Base-by-base conservation (phyloP, 1,140 invertebrate species). In the Heterodera carotae region DNA sequence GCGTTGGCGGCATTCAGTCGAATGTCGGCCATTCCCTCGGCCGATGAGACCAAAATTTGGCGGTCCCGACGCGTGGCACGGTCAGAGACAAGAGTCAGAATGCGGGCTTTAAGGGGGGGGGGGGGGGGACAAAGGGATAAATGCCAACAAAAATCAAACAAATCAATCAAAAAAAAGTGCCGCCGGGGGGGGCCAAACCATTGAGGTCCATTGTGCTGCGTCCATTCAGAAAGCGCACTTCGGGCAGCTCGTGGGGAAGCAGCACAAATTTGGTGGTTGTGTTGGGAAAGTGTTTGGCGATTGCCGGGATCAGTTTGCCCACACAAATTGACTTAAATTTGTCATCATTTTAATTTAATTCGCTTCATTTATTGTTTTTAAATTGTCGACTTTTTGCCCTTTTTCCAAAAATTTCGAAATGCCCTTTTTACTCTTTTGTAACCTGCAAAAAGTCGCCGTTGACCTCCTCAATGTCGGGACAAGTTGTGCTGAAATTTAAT, bases 1-100 rank as follows among this genome's bases (percentile, higher is more conserved):
- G 76, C 82, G 60, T 84, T 75, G n/a, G 81, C 85, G 12, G 86
- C 86, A 15, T 72, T 71, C 53, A 86, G 69, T 27, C 76, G 76
- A 29, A 86, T 82, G 70, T 86, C 85, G 0, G 86, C 86, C 48
- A 86, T 75, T 22, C 86, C 85, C 31, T 87, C 85, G 22, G 86
- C 86, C 10, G 85, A 87, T 8, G 86, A 85, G 48, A 86, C 85
- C 10, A 86, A 73, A 71, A 88, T 82, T 71, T 86, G 85, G n/a
- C 66, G 68, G 12, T 84, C 82, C 2, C 68, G 76, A 3, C 53
- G 66, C 7, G 66, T 71, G n/a, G 48, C 48, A 27, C 67, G 8
- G 70, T 83, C 81, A 27, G 79, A 75, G 12, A 87, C 83, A 60
- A 87, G 85, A 25, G 86, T 88, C 15, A 86, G 73, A 66, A 86